phyloP scores from a whole-genome alignment of 2,888 invertebrate genomes.

The Exocentrus adspersus region DNA sequence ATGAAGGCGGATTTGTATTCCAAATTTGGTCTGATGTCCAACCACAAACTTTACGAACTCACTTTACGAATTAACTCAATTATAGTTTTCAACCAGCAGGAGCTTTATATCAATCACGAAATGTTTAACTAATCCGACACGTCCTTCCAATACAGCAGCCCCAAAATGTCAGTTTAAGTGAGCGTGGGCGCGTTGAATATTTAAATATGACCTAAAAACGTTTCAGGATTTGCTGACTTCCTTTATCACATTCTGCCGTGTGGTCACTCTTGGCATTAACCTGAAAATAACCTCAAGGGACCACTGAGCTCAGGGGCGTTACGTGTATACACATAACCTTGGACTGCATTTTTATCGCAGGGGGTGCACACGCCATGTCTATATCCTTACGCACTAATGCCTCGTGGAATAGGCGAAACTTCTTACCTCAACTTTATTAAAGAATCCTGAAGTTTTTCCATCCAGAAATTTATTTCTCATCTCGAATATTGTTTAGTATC shows the following conservation, averaged over 20 bases:
- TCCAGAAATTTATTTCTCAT: not conserved
- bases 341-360: conserved; percentile 21
- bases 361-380: conserved; percentile 8
- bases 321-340: conserved; percentile 13
- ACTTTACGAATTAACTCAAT: not conserved
- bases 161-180: not conserved
- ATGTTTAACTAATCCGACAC: conserved; percentile 2
- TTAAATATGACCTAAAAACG: conserved; percentile 14
- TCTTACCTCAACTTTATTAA: too few relatives aligned
- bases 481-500: not conserved
- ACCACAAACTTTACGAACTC: not conserved
- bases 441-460: too few relatives aligned
- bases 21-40: too few relatives aligned
- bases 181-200: conserved; percentile 19
- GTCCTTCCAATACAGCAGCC: not conserved
- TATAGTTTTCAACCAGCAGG: not conserved
- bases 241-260: conserved; percentile 19
- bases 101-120: not conserved
- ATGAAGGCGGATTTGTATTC: too few relatives aligned
- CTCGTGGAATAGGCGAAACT: too few relatives aligned
- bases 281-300: conserved; percentile 14
- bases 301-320: not conserved
- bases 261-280: conserved; percentile 18
- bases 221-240: conserved; percentile 16
- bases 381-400: conserved; percentile 17